These are phyloP conservation scores for Meta bourneti DNA, from an alignment of 2,888 invertebrate genomes.

Conservation along the genomic window DNA sequence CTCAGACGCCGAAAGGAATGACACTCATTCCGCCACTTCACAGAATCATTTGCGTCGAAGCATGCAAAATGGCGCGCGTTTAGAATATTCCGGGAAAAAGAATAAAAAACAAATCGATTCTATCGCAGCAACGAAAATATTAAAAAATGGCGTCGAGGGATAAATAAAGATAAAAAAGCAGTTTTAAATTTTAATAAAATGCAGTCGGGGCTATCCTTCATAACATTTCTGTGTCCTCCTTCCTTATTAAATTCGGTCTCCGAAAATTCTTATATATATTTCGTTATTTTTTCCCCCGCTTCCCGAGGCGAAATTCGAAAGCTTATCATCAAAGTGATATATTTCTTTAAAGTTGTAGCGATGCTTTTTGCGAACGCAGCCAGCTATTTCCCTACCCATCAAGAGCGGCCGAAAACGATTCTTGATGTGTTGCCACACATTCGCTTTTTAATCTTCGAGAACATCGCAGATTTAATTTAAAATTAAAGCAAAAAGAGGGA, in stretches of 20 bases:
- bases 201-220: conserved; percentile 18
- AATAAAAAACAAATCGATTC: neutral
- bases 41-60: neutral
- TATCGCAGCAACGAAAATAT: neutral
- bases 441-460: neutral
- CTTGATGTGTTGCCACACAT: neutral
- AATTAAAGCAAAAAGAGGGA: neutral
- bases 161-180: neutral
- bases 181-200: conserved; percentile 37
- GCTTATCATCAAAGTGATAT: conserved; percentile 10
- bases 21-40: conserved; percentile 1
- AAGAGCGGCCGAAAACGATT: neutral
- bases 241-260: conserved; percentile 12
- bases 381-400: neutral
- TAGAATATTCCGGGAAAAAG: neutral
- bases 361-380: neutral
- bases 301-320: conserved; percentile 1
- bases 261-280: conserved; percentile 1
- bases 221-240: conserved; percentile 9
- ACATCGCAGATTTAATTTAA: neutral
- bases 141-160: neutral
- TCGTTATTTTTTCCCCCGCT: neutral
- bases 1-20: neutral
- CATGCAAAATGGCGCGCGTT: neutral
- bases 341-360: conserved; percentile 22